These are phyloP conservation scores for Phenganax stokvisi DNA, from an alignment of 92 coral and sea anemone species.

Conservation along the genomic window DNA sequence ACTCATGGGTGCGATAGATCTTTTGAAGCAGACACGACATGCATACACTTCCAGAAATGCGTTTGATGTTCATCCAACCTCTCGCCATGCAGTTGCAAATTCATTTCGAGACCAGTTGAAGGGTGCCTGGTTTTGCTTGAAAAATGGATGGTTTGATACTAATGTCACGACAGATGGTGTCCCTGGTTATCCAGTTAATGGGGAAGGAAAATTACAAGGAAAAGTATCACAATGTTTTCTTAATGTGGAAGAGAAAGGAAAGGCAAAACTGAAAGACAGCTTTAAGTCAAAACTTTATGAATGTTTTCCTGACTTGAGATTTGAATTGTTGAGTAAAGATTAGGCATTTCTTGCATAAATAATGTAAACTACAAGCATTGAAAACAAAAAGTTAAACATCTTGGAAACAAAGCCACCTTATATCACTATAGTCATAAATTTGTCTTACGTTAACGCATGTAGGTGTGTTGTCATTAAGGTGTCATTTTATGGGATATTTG, in stretches of 20 bases:
- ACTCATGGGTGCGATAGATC: constrained; percentile 2
- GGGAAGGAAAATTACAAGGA: not conserved
- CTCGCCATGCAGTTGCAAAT: constrained; percentile 6
- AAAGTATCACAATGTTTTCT: constrained; percentile 16
- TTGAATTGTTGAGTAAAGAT: constrained; percentile 4
- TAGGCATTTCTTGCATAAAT: not conserved
- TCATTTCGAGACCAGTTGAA: not conserved
- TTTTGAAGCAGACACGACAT: constrained; percentile 13
- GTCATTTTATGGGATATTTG: too few species aligned
- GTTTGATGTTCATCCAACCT: not conserved
- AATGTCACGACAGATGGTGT: not conserved
- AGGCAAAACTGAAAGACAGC: not conserved
- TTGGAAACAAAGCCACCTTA: too few species aligned
- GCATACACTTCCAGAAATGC: not conserved
- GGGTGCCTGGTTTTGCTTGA: constrained; percentile 9
- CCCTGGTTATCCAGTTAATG: not conserved
- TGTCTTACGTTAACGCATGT: too few species aligned
- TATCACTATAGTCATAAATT: too few species aligned
- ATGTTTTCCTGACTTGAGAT: constrained; percentile 23
- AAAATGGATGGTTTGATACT: constrained; percentile 1
- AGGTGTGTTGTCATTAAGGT: too few species aligned
- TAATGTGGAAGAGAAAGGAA: constrained; percentile 16
- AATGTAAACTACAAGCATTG: not conserved
- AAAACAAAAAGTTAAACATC: too few species aligned
- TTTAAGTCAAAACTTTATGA: constrained; percentile 22